These are phyloP conservation scores for Nectonema munidae DNA, from an alignment of 2,888 invertebrate genomes.

Conservation along the genomic window DNA sequence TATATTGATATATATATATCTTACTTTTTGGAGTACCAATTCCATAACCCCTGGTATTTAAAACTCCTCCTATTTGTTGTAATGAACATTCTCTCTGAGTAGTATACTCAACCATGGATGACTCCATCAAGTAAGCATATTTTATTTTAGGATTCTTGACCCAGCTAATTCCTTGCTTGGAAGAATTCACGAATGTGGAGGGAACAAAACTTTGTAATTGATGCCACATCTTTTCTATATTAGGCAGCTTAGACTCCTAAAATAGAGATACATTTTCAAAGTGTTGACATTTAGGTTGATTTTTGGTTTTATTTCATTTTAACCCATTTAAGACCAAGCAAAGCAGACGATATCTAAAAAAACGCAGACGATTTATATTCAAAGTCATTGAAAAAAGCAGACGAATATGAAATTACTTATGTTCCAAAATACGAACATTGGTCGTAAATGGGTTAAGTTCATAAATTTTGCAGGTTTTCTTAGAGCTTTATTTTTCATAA, in stretches of 20 bases:
- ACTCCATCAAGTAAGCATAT: constrained; percentile 27
- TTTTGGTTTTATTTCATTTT: no score
- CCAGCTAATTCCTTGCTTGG: constrained; percentile 34
- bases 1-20: neutral
- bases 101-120: constrained; percentile 26
- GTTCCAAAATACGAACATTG: no score
- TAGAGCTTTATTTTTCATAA: no score
- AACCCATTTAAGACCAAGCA: no score
- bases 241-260: constrained; percentile 51
- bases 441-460: no score
- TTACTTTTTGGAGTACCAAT: constrained; percentile 21
- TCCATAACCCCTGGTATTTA: constrained; percentile 25
- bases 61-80: constrained; percentile 25
- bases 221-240: constrained; percentile 76
- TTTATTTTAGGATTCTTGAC: constrained; percentile 24
- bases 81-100: constrained; percentile 26
- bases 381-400: no score
- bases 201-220: constrained; percentile 59
- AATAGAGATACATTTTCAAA: constrained; percentile 6
- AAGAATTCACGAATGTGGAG: constrained; percentile 36
- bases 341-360: no score
- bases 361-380: no score
- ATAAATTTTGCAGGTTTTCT: no score
- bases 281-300: constrained; percentile 14
- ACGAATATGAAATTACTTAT: no score